Evolutionary conservation across 2,888 invertebrate species (phyloP).

Genomic region (Acronicta aceris): DNA sequence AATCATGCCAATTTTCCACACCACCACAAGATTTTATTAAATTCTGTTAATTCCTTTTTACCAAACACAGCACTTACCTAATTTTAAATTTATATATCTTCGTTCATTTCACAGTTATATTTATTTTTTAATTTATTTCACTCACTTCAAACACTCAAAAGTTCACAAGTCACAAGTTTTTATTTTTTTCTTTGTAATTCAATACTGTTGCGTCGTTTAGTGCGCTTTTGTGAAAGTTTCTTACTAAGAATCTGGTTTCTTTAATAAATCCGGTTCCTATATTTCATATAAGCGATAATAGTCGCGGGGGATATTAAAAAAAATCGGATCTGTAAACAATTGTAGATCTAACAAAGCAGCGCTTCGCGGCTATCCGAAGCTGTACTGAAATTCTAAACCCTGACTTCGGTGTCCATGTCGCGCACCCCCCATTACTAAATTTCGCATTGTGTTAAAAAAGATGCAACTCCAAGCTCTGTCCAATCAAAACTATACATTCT

Average conservation of each 20-base stretch:
- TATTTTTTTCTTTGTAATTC: constrained; percentile 60
- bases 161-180: constrained; percentile 62
- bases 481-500: constrained; percentile 47
- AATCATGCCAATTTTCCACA: constrained; percentile 84
- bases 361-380: constrained; percentile 88
- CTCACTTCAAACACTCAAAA: constrained; percentile 62
- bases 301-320: constrained; percentile 73
- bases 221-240: constrained; percentile 54
- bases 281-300: constrained; percentile 58
- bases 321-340: constrained; percentile 85
- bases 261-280: constrained; percentile 63
- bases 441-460: constrained; percentile 71
- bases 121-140: constrained; percentile 50
- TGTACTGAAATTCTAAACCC: constrained; percentile 89
- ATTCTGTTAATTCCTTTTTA: constrained; percentile 75
- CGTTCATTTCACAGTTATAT: constrained; percentile 55
- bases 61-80: constrained; percentile 85
- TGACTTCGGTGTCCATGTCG: constrained; percentile 87
- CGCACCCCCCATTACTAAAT: constrained; percentile 89
- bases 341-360: constrained; percentile 85
- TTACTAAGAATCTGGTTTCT: constrained; percentile 58
- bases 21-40: constrained; percentile 77
- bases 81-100: constrained; percentile 63
- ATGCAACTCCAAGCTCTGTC: constrained; percentile 41
- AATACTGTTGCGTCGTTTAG: constrained; percentile 63